These are phyloP conservation scores for Campoletis sonorensis DNA, from an alignment of 1,140 invertebrate genomes.

Conservation along the genomic window DNA sequence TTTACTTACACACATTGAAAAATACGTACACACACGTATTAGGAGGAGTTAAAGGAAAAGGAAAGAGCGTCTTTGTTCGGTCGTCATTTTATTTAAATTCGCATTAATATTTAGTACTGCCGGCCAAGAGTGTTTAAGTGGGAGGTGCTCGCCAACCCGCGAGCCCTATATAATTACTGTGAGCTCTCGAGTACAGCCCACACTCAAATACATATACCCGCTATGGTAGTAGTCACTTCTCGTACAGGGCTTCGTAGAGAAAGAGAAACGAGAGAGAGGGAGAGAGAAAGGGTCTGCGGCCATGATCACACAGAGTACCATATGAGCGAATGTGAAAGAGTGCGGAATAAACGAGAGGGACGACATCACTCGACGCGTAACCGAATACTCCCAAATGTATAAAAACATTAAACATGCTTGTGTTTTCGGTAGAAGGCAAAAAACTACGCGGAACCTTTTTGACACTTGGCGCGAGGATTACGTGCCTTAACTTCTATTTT, in stretches of 20 bases:
- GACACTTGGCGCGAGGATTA: slow-evolving; percentile 13
- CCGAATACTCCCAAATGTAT: slow-evolving; percentile 34
- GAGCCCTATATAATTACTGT: slow-evolving; percentile 68
- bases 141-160: slow-evolving; percentile 63
- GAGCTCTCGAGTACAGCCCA: slow-evolving; percentile 57
- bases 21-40: not conserved
- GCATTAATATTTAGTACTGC: slow-evolving; percentile 71
- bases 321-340: not conserved
- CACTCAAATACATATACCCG: slow-evolving; percentile 44
- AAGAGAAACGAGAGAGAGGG: too few relatives aligned
- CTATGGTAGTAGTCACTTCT: not conserved
- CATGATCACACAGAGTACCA: not conserved
- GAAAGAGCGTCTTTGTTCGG: slow-evolving; percentile 54
- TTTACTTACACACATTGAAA: not conserved
- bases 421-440: not conserved
- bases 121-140: slow-evolving; percentile 63
- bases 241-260: not conserved
- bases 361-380: slow-evolving; percentile 25
- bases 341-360: not conserved
- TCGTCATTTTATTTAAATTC: slow-evolving; percentile 68
- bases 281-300: slow-evolving; percentile 1
- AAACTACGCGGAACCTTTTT: slow-evolving; percentile 10
- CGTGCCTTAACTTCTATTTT: not conserved
- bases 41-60: slow-evolving; percentile 4
- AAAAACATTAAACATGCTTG: not conserved